A percentile compares a stretch with the other conserved stretches of the same genome.
phyloP scores from a whole-genome alignment of 2,888 invertebrate genomes.

The Patella pellucida region DNA sequence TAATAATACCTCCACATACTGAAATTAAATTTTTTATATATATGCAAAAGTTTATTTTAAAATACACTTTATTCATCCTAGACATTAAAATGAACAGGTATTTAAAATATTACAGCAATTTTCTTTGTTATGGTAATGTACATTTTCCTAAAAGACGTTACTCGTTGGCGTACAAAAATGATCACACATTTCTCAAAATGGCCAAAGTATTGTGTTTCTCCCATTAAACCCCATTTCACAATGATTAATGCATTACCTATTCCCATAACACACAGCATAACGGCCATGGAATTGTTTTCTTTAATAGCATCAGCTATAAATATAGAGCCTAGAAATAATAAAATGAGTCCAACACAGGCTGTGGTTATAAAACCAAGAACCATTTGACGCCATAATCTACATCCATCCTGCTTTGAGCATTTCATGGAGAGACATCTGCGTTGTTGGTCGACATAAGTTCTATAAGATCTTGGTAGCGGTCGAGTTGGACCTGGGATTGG shows the following conservation, averaged over 20 bases:
- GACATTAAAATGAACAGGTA: too few relatives aligned
- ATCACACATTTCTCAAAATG: too few relatives aligned
- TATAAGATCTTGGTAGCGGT: constrained; percentile 32
- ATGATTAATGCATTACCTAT: constrained; percentile 49
- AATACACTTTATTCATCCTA: too few relatives aligned
- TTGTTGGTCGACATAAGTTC: constrained; percentile 40
- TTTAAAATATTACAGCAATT: too few relatives aligned
- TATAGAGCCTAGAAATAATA: constrained; percentile 58
- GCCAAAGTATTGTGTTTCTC: too few relatives aligned
- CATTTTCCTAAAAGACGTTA: too few relatives aligned
- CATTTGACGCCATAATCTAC: constrained; percentile 59
- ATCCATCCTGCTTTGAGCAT: constrained; percentile 38
- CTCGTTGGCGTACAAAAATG: too few relatives aligned
- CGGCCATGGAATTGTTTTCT: constrained; percentile 57
- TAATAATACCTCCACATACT: constrained; percentile 63
- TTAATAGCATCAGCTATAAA: constrained; percentile 58
- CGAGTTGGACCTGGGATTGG: constrained; percentile 28
- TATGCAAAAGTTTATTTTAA: too few relatives aligned
- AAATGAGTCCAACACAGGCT: constrained; percentile 56
- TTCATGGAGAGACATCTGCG: constrained; percentile 28
- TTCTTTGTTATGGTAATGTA: too few relatives aligned
- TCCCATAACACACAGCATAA: constrained; percentile 66
- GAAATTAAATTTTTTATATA: constrained; percentile 30
- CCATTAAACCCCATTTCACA: too few relatives aligned
- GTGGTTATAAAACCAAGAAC: constrained; percentile 60